Base-by-base conservation (phyloP, 1,140 invertebrate species). In the Diorhabda sublineata region DNA sequence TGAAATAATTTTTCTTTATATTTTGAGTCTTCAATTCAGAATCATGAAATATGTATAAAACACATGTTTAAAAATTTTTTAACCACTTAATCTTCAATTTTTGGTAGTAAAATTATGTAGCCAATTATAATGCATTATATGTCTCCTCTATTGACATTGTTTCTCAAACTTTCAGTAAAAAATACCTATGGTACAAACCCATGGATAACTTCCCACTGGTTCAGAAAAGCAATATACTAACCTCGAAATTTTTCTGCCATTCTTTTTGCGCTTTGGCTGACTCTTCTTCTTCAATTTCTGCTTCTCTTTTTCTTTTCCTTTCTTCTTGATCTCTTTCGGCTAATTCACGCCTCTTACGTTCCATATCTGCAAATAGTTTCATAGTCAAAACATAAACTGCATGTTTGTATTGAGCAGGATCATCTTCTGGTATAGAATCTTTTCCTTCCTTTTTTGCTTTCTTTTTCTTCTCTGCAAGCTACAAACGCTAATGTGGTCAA, bases 331-430 rank as follows among this genome's bases (percentile, higher is more conserved):
- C 95, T 74, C 95, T 87, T 11, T 90, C 89, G 76, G 95, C 94
- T 57, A 93, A 82, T 75, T 94, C 91, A 76, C 93, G 89, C 68
- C 90, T 84, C 85, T 95, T 91, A 69, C 94, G 84, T 83, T 95
- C 97, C 88, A 98, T 92, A 81, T 99, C 97, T 63, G 97, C 97
- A 87, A 98, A 99, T 45, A 98, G 83, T 88, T 98, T 98, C 93
- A 98, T 98, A 3, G 96, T 98, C 87, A 98, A 92, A 7, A 98
- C 95, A 86, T 97, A 97, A 26, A 98, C 88, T 26, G 96, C 91
- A 85, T 97, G 95, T 83, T 94, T 95, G 77, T 93, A 96, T 81
- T 96, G 94, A 58, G 87, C 88, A 56, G 93, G 91, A 81, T 97
- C 93, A 86, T 99, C 98, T 85, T 99, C 98, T 57, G 97, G 96